Base-by-base conservation (phyloP, 2,888 invertebrate genomes). In the Tromatobia lineatoria region DNA sequence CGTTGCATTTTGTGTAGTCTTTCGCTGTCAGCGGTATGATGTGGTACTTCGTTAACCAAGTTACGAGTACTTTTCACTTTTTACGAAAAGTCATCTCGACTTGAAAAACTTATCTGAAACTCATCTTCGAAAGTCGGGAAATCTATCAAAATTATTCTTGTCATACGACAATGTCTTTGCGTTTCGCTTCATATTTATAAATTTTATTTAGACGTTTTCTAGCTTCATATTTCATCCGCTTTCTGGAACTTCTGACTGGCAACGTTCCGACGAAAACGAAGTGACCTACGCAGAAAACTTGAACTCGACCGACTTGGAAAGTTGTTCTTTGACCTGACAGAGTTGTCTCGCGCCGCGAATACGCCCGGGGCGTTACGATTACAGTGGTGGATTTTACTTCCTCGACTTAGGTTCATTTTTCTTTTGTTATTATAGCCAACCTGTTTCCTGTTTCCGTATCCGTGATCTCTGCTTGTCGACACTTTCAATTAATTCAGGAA, bases 291-390 rank as follows among this genome's bases (percentile, higher is more conserved):
- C 11, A 25, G 10, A 13, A 57, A 57, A 57, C 25, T 57, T 25
- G 54, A 54, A 71, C 54, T 23, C 71, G 71, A 54, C 52, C 54
- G 34, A 71, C 54, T 71, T 57, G 54, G 20, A 71, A 71, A 57
- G 71, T 71, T 71, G 71, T 38, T 57, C 54, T 54, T 54, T 54
- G 70, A 54, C 38, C 54, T 54, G 70, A 54, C 52, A 54, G 70
- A 20, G 38, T 34, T 59, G 15, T 34, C 34, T 18, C 23, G 20
- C 13, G 18, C 13, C 54, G 38, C 20, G 10, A 20, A n/a, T n/a
- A n/a, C n/a, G n/a, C n/a, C n/a, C n/a, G n/a, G n/a, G n/a, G n/a
- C 38, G 54, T 54, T 42, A 54, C 54, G 70, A 70, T 20, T 57
- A 52, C 71, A 8, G 54, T 52, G 20, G 71, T 42, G 50, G 54